Evolutionary conservation across 2,113 vertebrate species (phyloP).

Genomic region (Condylura cristata): DNA sequence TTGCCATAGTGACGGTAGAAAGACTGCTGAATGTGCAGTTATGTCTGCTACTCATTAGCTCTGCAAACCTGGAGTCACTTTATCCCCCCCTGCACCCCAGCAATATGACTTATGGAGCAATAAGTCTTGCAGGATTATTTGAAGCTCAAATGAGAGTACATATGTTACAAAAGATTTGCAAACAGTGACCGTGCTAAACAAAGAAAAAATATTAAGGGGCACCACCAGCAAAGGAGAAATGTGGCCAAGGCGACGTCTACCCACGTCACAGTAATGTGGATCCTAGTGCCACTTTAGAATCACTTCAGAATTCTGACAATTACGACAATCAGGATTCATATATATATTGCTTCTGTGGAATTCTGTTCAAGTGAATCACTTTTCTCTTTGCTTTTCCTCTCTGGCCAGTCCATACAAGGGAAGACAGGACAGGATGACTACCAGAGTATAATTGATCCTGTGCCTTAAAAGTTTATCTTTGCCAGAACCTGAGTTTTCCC

Average conservation of each 20-base stretch:
- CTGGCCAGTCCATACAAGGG: neutral
- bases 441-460: neutral
- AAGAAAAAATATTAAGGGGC: neutral
- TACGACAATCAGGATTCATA: neutral
- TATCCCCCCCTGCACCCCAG: neutral
- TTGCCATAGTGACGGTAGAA: neutral
- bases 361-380: neutral
- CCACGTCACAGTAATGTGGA: neutral
- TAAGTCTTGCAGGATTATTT: neutral
- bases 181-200: neutral
- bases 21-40: neutral
- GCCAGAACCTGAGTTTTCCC: neutral
- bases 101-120: neutral
- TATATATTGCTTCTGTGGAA: neutral
- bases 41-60: neutral
- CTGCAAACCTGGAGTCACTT: neutral
- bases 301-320: neutral
- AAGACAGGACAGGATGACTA: neutral
- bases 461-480: neutral
- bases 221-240: neutral
- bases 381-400: neutral
- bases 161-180: neutral
- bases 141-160: neutral
- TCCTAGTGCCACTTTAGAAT: neutral
- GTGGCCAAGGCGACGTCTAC: neutral